phyloP scores from a whole-genome alignment of 2,113 vertebrate genomes.

The Lophura nycthemera region DNA sequence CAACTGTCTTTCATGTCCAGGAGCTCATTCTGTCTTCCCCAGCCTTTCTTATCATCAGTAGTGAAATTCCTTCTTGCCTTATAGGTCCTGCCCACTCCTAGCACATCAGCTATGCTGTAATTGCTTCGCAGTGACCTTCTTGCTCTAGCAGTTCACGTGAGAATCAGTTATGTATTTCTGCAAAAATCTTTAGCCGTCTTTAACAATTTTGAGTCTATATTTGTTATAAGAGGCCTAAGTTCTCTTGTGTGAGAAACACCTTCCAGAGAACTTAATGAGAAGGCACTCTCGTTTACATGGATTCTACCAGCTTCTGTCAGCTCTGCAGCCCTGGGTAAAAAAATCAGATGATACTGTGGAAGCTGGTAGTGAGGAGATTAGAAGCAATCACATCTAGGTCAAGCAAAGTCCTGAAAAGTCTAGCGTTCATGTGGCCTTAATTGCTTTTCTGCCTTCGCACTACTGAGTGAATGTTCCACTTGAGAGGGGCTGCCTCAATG shows the following conservation, averaged over 20 bases:
- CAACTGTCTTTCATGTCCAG: background rate
- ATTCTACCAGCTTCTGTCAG: background rate
- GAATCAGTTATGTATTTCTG: background rate
- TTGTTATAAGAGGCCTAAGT: background rate
- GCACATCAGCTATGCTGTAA: background rate
- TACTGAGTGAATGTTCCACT: background rate
- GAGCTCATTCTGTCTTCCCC: background rate
- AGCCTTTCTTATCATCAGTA: background rate
- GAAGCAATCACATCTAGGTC: slow-evolving; percentile 11
- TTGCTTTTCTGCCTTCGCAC: slow-evolving; percentile 26
- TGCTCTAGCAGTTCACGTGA: background rate
- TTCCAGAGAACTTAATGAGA: slow-evolving; percentile 49
- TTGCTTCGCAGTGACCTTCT: background rate
- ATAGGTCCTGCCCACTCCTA: background rate
- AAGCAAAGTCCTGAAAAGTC: slow-evolving; percentile 14
- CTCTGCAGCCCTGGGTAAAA: background rate
- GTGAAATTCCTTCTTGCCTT: background rate
- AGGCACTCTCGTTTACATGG: slow-evolving; percentile 21
- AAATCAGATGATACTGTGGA: background rate
- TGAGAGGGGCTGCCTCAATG: background rate
- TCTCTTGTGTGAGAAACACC: slow-evolving; percentile 19
- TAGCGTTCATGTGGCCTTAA: background rate
- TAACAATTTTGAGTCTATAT: background rate
- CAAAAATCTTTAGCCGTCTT: background rate
- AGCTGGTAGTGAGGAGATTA: background rate